Percentiles rank a stretch among this genome's conserved stretches.
Conservation (phyloP, 1,140 invertebrate species). For the Pseudomyrmex dendroicus region DNA sequence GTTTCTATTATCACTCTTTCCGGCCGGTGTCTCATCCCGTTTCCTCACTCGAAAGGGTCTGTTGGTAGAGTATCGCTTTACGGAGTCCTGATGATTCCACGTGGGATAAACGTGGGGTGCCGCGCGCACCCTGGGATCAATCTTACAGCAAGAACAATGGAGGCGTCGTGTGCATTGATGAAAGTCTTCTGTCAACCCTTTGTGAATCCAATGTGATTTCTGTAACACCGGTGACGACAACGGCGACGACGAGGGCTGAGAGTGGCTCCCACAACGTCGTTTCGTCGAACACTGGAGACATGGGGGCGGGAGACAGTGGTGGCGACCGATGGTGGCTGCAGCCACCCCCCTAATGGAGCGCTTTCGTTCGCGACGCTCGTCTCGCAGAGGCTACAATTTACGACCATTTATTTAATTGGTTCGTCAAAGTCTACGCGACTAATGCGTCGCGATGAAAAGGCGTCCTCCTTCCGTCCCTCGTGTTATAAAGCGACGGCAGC, state of each 20-base stretch:
- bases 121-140: slow-evolving; percentile 55
- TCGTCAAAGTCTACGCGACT: slow-evolving; percentile 68
- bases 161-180: slow-evolving; percentile 70
- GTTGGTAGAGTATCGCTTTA: slow-evolving; percentile 42
- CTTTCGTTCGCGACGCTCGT: slow-evolving; percentile 50
- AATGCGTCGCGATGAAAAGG: slow-evolving; percentile 70
- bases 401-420: slow-evolving; percentile 78
- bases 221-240: slow-evolving; percentile 67
- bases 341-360: slow-evolving; percentile 69
- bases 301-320: slow-evolving; percentile 7
- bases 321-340: no score
- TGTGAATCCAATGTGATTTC: slow-evolving; percentile 75
- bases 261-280: slow-evolving; percentile 61
- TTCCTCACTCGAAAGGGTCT: neutral
- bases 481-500: neutral
- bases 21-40: neutral
- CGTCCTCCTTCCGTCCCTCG: neutral
- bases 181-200: slow-evolving; percentile 77
- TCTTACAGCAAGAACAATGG: slow-evolving; percentile 70
- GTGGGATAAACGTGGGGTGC: slow-evolving; percentile 30
- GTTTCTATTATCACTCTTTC: slow-evolving; percentile 55
- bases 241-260: slow-evolving; percentile 65
- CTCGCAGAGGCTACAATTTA: slow-evolving; percentile 68
- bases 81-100: slow-evolving; percentile 24
- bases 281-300: slow-evolving; percentile 19